Conservation (phyloP, 2,113 vertebrate genomes). For the Alligator sinensis region DNA sequence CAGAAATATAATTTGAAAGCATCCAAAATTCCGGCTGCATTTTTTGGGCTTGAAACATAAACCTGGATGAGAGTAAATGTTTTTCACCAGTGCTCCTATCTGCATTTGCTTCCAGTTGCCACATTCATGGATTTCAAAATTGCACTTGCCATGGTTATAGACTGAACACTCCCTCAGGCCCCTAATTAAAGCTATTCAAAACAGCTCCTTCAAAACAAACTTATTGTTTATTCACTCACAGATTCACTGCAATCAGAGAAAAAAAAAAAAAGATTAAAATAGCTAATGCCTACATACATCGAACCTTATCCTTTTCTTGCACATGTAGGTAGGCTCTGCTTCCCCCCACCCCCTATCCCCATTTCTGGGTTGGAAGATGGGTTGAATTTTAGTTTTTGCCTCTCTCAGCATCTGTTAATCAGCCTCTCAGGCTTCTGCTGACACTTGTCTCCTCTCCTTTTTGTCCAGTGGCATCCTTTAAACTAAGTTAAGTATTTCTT, state of each 20-base stretch:
- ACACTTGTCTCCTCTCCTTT: not conserved
- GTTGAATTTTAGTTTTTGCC: not conserved
- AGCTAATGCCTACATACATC: not conserved
- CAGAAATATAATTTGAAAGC: no score
- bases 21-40: no score
- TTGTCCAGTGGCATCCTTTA: not conserved
- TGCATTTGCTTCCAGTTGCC: not conserved
- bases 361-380: not conserved
- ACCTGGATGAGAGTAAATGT: not conserved
- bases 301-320: not conserved
- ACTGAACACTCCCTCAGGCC: not conserved
- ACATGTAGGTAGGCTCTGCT: not conserved
- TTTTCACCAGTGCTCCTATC: not conserved
- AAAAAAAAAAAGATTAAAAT: not conserved
- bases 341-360: not conserved
- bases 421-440: not conserved
- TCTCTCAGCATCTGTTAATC: not conserved
- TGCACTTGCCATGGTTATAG: not conserved
- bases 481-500: not conserved
- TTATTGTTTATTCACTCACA: not conserved
- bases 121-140: not conserved
- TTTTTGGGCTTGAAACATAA: no score
- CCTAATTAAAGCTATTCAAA: not conserved
- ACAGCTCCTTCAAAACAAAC: not conserved
- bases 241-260: not conserved